Percentiles rank a stretch among this genome's conserved stretches.
Conservation (phyloP, 1,140 invertebrate species). For the Carposina sasakii region DNA sequence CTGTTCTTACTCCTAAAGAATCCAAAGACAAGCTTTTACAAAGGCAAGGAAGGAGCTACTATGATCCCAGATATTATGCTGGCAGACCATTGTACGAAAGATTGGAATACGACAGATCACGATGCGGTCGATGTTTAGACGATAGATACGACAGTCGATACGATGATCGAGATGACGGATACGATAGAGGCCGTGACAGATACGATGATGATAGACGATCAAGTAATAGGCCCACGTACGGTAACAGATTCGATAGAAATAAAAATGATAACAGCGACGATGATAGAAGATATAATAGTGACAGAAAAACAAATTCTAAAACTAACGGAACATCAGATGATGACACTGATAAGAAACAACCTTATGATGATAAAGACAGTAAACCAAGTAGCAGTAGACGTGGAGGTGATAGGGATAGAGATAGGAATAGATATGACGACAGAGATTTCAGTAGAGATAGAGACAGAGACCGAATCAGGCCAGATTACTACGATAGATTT, state of each 20-base stretch:
- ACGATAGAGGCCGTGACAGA: constrained; percentile 14
- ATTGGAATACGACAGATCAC: constrained; percentile 38
- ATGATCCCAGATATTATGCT: constrained; percentile 43
- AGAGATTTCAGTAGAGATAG: constrained; percentile 48
- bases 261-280: constrained; percentile 30
- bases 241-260: constrained; percentile 39
- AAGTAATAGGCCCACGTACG: constrained; percentile 39
- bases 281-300: constrained; percentile 37
- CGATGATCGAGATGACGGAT: constrained; percentile 39
- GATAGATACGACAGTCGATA: constrained; percentile 33
- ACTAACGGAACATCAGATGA: constrained; percentile 53
- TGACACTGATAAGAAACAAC: constrained; percentile 33
- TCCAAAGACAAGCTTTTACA: constrained; percentile 19
- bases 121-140: constrained; percentile 56
- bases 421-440: constrained; percentile 54
- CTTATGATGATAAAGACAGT: constrained; percentile 43
- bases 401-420: constrained; percentile 41
- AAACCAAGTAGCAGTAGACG: constrained; percentile 15
- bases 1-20: constrained; percentile 38
- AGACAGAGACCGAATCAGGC: constrained; percentile 14
- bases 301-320: constrained; percentile 31
- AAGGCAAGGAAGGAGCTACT: constrained; percentile 52
- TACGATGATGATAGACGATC: constrained; percentile 42
- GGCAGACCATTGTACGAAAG: constrained; percentile 29
- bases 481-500: constrained; percentile 37